Conservation (phyloP, 2,888 invertebrate genomes). For the Crioceris asparagi region DNA sequence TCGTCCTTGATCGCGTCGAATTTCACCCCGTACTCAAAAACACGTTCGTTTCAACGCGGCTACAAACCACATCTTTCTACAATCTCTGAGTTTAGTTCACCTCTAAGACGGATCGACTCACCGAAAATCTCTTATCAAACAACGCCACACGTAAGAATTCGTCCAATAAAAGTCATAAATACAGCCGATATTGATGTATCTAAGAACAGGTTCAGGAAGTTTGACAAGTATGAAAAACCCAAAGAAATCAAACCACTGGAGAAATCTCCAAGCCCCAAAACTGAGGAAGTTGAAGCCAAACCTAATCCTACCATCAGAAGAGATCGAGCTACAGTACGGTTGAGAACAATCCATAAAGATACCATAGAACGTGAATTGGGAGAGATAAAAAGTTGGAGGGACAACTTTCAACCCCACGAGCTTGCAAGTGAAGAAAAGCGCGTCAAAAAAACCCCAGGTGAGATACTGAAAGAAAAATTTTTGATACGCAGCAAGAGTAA, state of each 20-base stretch:
- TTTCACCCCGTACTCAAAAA: slow-evolving; percentile 24
- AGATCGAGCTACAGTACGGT: slow-evolving; percentile 61
- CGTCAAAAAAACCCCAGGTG: slow-evolving; percentile 47
- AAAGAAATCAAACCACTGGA: slow-evolving; percentile 9
- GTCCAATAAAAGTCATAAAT: slow-evolving; percentile 68
- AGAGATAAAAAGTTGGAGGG: slow-evolving; percentile 44
- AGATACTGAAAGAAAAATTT: slow-evolving; percentile 65
- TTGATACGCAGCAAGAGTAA: slow-evolving; percentile 54
- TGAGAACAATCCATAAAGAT: slow-evolving; percentile 50
- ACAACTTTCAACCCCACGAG: slow-evolving; percentile 50
- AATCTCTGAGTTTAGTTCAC: slow-evolving; percentile 51
- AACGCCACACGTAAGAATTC: slow-evolving; percentile 41
- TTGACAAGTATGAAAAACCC: slow-evolving; percentile 23
- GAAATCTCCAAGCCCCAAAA: slow-evolving; percentile 10
- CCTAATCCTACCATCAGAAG: slow-evolving; percentile 48
- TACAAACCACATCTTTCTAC: slow-evolving; percentile 67
- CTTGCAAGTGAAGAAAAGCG: slow-evolving; percentile 29
- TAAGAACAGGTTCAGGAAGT: slow-evolving; percentile 47
- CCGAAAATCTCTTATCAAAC: slow-evolving; percentile 41
- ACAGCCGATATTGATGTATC: slow-evolving; percentile 82
- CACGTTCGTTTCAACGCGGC: slow-evolving; percentile 36
- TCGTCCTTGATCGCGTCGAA: slow-evolving; percentile 34
- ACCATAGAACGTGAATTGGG: slow-evolving; percentile 27
- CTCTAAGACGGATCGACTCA: slow-evolving; percentile 42
- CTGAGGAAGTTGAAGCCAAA: slow-evolving; percentile 36